Base-by-base conservation (phyloP, 2,888 invertebrate genomes). In the Sphinx pinastri region DNA sequence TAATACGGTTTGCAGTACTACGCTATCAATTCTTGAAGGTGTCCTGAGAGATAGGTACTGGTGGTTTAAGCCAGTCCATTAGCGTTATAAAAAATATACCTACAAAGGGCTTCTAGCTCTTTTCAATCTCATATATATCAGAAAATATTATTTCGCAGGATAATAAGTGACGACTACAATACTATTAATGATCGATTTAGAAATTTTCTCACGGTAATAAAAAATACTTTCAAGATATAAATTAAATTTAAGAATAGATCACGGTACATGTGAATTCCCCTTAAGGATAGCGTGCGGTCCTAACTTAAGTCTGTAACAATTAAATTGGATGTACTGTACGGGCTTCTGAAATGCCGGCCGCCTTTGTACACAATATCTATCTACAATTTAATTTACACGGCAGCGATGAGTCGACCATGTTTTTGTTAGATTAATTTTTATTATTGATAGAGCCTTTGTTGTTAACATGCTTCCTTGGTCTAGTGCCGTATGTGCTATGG, bases 241-340 rank as follows among this genome's bases (percentile, higher is more conserved):
- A 11, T 60, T 11, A 16, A 60, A 38, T 12, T 11, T 8, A 13
- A 49, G 12, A 55, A 55, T 49, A 31, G 10, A n/a, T 2, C 51
- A 16, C 54, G 45, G 14, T 13, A 11, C 45, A 75, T 77, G 75
- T 76, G 77, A 80, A 72, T 16, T 47, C 13, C 5, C 70, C 73
- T 67, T 66, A 66, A 10, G 67, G 69, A 80, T 87, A 80, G 86
- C 87, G 86, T 87, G 87, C 81, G 74, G 76, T 81, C 82, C 82
- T 79, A 80, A 77, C 78, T 73, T 70, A 47, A 74, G 75, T 79
- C 81, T 78, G 77, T 80, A 78, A 79, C 81, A 83, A 83, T 84
- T 86, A 87, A 84, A 86, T 83, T 84, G 80, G 82, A 79, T 73
- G 77, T 79, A 77, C 84, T 85, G 78, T 84, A 83, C 79, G 80